phyloP scores from a whole-genome alignment of 2,888 invertebrate genomes.

The Harpagoxenus sublaevis region DNA sequence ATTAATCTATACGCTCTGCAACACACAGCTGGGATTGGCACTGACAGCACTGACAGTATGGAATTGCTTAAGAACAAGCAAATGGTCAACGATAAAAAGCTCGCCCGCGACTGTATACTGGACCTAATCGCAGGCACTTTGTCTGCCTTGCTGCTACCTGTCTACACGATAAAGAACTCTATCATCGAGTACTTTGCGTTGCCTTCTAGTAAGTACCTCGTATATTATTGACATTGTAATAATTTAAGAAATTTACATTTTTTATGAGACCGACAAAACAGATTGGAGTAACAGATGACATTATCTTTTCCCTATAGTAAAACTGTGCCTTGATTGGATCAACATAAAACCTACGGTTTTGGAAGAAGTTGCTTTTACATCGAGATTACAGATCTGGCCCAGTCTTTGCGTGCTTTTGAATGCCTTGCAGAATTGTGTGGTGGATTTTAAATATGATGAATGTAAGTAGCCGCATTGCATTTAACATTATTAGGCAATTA shows the following conservation, averaged over 20 bases:
- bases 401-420: conserved; percentile 92
- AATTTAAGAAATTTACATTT: neutral
- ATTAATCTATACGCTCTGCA: conserved; percentile 92
- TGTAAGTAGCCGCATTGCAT: conserved; percentile 86
- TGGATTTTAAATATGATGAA: conserved; percentile 87
- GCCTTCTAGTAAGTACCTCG: conserved; percentile 88
- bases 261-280: neutral
- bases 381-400: conserved; percentile 92
- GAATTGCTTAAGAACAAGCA: conserved; percentile 86
- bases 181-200: conserved; percentile 90
- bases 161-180: conserved; percentile 90
- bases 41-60: conserved; percentile 78
- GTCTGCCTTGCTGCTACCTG: conserved; percentile 90
- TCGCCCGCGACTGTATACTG: conserved; percentile 88
- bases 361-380: conserved; percentile 87
- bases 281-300: neutral
- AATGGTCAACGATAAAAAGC: conserved; percentile 88
- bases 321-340: conserved; percentile 92
- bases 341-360: conserved; percentile 87
- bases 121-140: conserved; percentile 90
- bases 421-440: conserved; percentile 87
- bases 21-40: conserved; percentile 87
- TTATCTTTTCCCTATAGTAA: conserved; percentile 87
- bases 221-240: neutral
- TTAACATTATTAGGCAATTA: neutral